phyloP scores from a whole-genome alignment of 2,113 vertebrate species.

The Megaceryle torquata region DNA sequence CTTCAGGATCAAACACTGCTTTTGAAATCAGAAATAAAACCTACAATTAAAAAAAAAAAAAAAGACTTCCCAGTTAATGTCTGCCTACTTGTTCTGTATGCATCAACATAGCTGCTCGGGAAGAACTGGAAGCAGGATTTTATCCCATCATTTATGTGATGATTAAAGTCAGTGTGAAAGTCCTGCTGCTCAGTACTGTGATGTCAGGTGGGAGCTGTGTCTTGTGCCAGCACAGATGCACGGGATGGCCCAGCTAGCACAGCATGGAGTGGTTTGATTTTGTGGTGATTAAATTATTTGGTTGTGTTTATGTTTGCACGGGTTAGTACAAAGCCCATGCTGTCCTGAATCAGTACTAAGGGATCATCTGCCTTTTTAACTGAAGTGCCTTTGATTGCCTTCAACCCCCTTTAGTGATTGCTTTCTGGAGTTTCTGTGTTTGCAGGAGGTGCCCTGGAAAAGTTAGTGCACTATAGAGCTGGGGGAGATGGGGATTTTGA shows the following conservation, averaged over 20 bases:
- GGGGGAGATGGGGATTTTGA: neutral
- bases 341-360: constrained; percentile 6
- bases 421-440: constrained; percentile 4
- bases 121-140: neutral
- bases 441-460: neutral
- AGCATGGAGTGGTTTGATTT: neutral
- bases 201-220: neutral
- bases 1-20: constrained; percentile 7
- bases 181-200: neutral
- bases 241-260: neutral
- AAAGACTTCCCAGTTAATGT: neutral
- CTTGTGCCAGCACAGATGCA: neutral
- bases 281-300: constrained; percentile 11
- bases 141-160: neutral
- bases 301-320: constrained; percentile 30
- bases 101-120: neutral
- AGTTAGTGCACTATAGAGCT: neutral
- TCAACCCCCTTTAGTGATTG: neutral
- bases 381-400: constrained; percentile 10
- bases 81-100: neutral
- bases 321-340: neutral
- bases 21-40: constrained; percentile 37
- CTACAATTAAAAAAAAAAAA: constrained; percentile 4
- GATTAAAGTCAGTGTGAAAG: neutral
- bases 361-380: constrained; percentile 40